These are phyloP conservation scores for Dorcus parallelipipedus DNA, from an alignment of 2,888 invertebrate species.

Conservation along the genomic window DNA sequence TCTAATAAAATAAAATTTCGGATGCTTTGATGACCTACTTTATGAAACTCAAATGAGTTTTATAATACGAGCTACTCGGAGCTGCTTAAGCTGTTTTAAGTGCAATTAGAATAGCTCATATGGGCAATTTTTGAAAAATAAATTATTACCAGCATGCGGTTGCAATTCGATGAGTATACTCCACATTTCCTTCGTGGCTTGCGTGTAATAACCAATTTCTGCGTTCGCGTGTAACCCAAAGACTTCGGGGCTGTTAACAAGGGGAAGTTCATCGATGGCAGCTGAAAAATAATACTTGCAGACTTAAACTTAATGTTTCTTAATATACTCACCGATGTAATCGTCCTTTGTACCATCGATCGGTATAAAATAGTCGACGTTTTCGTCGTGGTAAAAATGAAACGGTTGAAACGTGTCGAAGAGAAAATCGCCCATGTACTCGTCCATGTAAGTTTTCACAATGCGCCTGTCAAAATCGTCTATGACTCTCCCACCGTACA, in stretches of 20 bases:
- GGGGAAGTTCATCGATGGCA: conserved; percentile 75
- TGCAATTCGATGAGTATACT: conserved; percentile 80
- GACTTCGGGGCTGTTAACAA: conserved; percentile 84
- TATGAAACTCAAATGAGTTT: neutral
- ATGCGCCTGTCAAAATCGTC: conserved; percentile 88
- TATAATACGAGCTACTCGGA: too few species aligned
- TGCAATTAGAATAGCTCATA: neutral
- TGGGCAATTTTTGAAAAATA: neutral
- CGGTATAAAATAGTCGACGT: conserved; percentile 78
- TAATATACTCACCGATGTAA: conserved; percentile 60
- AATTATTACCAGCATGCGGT: conserved; percentile 73
- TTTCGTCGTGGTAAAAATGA: conserved; percentile 76
- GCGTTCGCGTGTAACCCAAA: conserved; percentile 94
- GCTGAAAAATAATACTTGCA: conserved; percentile 48
- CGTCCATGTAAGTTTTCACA: conserved; percentile 85
- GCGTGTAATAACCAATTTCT: conserved; percentile 90
- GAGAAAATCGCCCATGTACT: conserved; percentile 91
- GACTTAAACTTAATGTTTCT: too few species aligned
- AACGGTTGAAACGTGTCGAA: conserved; percentile 90
- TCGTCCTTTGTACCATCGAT: conserved; percentile 62
- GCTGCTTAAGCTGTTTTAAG: neutral
- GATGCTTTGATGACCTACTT: too few species aligned
- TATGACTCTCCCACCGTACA: conserved; percentile 93
- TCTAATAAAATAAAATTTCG: too few species aligned
- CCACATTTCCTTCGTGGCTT: conserved; percentile 86